phyloP scores from a whole-genome alignment of 2,113 vertebrate species.

The Lasiurus cinereus region DNA sequence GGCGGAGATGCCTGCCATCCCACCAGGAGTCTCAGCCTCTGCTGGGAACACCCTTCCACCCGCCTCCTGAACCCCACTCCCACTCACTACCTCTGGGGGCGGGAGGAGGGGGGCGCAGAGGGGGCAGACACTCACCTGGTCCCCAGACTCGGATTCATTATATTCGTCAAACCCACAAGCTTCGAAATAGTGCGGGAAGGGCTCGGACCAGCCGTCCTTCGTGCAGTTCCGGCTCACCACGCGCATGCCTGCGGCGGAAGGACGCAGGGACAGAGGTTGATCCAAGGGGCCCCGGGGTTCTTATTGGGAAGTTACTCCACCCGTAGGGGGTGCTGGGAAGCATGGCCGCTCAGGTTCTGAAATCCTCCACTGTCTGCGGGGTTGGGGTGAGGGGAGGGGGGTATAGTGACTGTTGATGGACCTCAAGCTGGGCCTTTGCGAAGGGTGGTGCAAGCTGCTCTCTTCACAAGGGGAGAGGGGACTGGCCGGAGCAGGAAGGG shows the following conservation, averaged over 20 bases:
- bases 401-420: neutral
- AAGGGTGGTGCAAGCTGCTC: neutral
- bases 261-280: neutral
- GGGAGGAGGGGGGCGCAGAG: rapidly evolving
- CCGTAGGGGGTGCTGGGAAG: neutral
- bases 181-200: conserved; percentile 96
- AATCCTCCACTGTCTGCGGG: neutral
- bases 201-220: conserved; percentile 95
- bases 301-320: neutral
- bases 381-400: rapidly evolving
- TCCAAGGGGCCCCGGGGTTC: neutral
- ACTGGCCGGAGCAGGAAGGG: neutral
- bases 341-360: neutral
- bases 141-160: conserved; percentile 83
- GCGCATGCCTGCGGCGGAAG: conserved; percentile 85
- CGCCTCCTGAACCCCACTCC: neutral
- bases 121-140: conserved; percentile 85
- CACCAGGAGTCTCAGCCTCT: neutral
- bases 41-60: too few relatives aligned
- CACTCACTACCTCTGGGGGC: too few relatives aligned
- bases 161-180: conserved; percentile 94
- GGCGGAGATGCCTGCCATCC: neutral
- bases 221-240: conserved; percentile 96
- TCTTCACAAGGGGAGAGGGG: neutral
- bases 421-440: neutral